Evolutionary conservation across 2,888 invertebrate species (phyloP), one percentile per base, ranked within the genome.

Genomic region (Graphium colonna): DNA sequence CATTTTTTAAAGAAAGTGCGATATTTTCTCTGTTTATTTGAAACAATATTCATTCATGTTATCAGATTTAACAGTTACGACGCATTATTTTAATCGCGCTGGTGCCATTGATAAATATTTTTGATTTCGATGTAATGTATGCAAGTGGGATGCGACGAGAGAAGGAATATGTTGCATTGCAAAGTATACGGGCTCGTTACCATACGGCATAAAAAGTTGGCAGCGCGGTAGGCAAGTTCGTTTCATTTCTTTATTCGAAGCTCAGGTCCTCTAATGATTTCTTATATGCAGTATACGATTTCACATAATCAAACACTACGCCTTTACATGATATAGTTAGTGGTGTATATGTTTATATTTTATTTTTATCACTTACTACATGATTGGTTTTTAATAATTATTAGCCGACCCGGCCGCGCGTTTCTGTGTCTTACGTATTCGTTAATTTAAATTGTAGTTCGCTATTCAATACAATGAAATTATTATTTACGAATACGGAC

Each of bases 221-320:
- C 65, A 59, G 55, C 62, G 71, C 69, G 69, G 73, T 71, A 70
- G 76, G 72, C 67, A 65, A 58, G 56, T 62, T 43, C 31, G 65
- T 72, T 75, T 73, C 65, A 65, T 73, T 73, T 71, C 73, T 76
- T 66, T 68, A 66, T 78, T 68, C 75, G 77, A 79, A 81, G 82
- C 77, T 77, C 66, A 79, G 78, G 80, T 84, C 82, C 83, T 75
- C 63, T 68, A 68, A 31, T 10, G 31, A 31, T 31, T 31, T 9
- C 21, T 21, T 21, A 21, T 5, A 21, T 21, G 3, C 21, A 2
- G 21, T 21, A 21, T n/a, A n/a, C n/a, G n/a, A n/a, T n/a, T n/a
- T n/a, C n/a, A n/a, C n/a, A n/a, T n/a, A n/a, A n/a, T n/a, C n/a
- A n/a, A n/a, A n/a, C n/a, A n/a, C n/a, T n/a, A n/a, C n/a, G n/a